Evolutionary conservation across 2,113 vertebrate species (phyloP), one percentile per base, ranked within the genome.

Genomic region (Esox niger): DNA sequence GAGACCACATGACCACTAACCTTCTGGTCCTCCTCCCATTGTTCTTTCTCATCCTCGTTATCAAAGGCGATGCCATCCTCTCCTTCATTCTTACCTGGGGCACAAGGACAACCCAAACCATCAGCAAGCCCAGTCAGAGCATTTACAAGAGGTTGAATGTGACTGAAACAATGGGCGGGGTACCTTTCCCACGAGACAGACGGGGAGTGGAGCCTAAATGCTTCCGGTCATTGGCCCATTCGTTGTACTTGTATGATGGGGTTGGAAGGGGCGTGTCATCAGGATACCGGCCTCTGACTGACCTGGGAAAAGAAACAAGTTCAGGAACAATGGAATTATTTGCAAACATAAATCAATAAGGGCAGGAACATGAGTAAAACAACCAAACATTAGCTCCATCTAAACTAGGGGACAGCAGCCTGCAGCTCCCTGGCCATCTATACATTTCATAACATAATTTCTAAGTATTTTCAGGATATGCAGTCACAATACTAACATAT

Each of bases 1-100:
- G 4, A 59, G 7, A 23, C 4, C 29, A 43, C 56, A 30, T 27
- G 62, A 20, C 35, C 26, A 66, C 81, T 91, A 76, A 98, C 97
- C 93, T 91, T 89, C 86, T 98, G 97, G 78, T 98, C 96, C 1
- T 98, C 97, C 49, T 98, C 96, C 97, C 96, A 98, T 74, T 98
- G 94, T 64, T 93, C 93, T 75, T 95, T 93, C 77, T 98, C 97
- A 1, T 93, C 93, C 54, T 95, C 96, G 0, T 94, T 92, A 61
- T 96, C 95, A 84, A 98, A 99, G 7, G 87, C 5, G 25, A 98
- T 94, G 69, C 95, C 94, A 47, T 95, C 93, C 0, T 93, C 93
- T 7, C 57, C 57, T 0, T 91, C 92, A 0, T 80, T 94, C 60
- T 89, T 92, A 23, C 93, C 96, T 96, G 72, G 47, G 77, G 10